Conservation (phyloP, 1,140 invertebrate species). For the Subanguina moxae region DNA sequence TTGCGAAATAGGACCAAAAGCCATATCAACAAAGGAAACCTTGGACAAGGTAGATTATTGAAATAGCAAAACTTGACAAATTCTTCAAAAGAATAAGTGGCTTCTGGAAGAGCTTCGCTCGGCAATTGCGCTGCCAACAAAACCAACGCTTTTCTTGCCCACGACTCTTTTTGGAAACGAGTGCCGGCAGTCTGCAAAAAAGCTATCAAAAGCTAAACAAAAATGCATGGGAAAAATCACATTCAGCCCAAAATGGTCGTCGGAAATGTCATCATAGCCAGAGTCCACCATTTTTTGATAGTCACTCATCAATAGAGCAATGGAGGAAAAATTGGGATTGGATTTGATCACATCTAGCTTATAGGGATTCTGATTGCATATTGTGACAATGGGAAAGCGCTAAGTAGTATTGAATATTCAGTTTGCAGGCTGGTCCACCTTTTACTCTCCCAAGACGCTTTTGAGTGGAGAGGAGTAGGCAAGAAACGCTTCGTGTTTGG, state of each 20-base stretch:
- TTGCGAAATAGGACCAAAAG: not conserved
- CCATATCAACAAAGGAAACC: too few relatives aligned
- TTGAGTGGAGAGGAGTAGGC: not conserved
- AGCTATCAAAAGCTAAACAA: too few relatives aligned
- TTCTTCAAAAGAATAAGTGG: constrained; percentile 25
- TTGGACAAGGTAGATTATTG: constrained; percentile 14
- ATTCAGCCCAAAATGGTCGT: constrained; percentile 41
- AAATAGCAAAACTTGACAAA: constrained; percentile 24
- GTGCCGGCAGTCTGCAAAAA: not conserved
- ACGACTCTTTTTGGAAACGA: constrained; percentile 11
- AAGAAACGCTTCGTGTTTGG: too few relatives aligned
- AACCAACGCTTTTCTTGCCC: constrained; percentile 15
- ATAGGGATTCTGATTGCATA: constrained; percentile 34
- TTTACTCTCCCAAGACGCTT: not conserved
- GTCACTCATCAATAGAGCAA: constrained; percentile 27
- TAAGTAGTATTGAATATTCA: constrained; percentile 19
- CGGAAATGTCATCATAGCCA: constrained; percentile 26
- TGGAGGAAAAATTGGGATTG: constrained; percentile 22
- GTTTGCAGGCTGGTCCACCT: too few relatives aligned
- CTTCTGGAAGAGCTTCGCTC: not conserved
- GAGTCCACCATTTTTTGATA: constrained; percentile 16
- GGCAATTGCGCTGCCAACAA: constrained; percentile 22
- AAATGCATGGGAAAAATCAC: constrained; percentile 3
- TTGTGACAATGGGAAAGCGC: constrained; percentile 34
- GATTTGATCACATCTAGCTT: constrained; percentile 23